Evolutionary conservation across 2,113 vertebrate genomes (phyloP), one percentile per base, ranked within the genome.

Genomic region (Apteryx owenii): DNA sequence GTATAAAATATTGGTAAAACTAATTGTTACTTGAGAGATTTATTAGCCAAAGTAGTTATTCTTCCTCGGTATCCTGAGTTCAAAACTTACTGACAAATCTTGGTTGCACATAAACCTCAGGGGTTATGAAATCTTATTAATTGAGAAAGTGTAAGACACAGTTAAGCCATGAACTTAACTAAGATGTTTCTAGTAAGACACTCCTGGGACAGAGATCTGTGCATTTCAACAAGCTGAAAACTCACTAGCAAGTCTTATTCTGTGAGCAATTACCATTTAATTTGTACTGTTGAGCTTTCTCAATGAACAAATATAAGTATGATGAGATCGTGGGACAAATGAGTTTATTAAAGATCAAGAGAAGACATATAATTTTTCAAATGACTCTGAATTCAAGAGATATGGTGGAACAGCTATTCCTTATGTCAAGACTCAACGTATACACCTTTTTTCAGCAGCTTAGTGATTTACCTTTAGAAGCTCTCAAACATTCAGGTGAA

Each of bases 1-100:
- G 75, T 95, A 95, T 96, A 87, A 89, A 96, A 97, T 95, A 95
- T 88, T 95, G 93, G 97, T 97, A 95, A 81, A 58, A 29, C 91
- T 97, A 95, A 96, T 97, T 97, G 93, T 96, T 95, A 96, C 97
- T 97, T 95, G 83, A 96, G 97, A 95, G 97, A 97, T 97, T 97
- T 98, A 96, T 97, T 92, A 96, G 88, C 76, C 72, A 44, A 91
- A 90, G 80, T 85, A 93, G 91, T 95, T 91, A 81, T 81, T 95
- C 91, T 93, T 66, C 53, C 93, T 58, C 5, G 89, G 50, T 84
- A 88, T 84, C 58, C 72, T 84, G 77, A 91, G 95, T 91, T 97
- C 85, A 89, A 53, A 97, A 88, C 78, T 95, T 83, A 78, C 76
- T 88, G 91, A 96, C 89, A 96, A 96, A 95, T 94, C 89, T 72